A percentile compares a stretch with the other conserved stretches of the same genome.
These are phyloP conservation scores for Pimpla rufipes DNA, from an alignment of 2,888 invertebrate species.

Conservation along the genomic window DNA sequence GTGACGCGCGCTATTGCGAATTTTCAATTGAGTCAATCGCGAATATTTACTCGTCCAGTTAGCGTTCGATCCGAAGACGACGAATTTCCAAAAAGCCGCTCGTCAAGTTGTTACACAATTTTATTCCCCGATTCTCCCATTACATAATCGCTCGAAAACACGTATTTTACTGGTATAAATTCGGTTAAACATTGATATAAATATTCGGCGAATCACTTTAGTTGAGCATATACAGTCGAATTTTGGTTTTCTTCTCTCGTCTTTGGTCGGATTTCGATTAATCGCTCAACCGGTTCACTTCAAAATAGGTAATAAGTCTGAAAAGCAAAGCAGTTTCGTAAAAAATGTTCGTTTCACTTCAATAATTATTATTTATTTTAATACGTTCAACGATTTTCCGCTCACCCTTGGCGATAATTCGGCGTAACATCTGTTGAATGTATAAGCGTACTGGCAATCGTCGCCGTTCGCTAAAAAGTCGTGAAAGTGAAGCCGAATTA, in stretches of 20 bases:
- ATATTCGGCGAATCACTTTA: conserved; percentile 66
- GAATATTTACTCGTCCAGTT: no score
- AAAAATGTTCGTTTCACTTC: neutral
- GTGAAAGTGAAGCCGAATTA: conserved; percentile 15
- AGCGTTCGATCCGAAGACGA: neutral
- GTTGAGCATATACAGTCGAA: conserved; percentile 56
- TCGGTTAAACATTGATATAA: conserved; percentile 56
- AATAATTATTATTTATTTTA: neutral
- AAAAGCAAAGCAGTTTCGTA: conserved; percentile 63
- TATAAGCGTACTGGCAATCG: conserved; percentile 82
- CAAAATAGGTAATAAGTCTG: conserved; percentile 81
- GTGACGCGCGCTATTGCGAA: no score
- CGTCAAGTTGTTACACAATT: conserved; percentile 2
- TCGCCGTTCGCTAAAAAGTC: conserved; percentile 79
- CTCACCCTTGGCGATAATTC: conserved; percentile 79
- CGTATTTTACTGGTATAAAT: conserved; percentile 60
- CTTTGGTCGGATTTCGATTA: conserved; percentile 40
- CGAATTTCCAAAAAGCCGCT: neutral
- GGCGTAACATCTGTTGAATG: conserved; percentile 83
- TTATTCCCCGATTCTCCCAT: neutral
- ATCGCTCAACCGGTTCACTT: conserved; percentile 49
- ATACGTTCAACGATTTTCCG: no score
- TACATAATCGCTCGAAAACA: conserved; percentile 38
- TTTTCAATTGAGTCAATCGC: no score
- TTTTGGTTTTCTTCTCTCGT: conserved; percentile 36